Percentiles rank a stretch among this genome's conserved stretches.
Conservation (phyloP, 2,113 vertebrate genomes). For the Isurus oxyrinchus region DNA sequence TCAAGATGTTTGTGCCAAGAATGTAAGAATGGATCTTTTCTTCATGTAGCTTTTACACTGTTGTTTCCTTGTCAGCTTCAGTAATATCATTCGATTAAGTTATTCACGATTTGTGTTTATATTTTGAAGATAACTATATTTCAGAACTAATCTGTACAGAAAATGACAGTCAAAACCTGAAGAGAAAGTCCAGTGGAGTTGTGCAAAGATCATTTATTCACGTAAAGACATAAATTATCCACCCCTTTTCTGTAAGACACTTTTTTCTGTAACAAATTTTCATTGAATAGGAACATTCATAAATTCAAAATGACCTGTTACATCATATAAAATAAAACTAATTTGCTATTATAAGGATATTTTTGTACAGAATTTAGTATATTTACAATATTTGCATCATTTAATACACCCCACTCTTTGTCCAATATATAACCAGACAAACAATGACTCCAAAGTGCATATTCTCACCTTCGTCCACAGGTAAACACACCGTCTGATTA, state of each 20-base stretch:
- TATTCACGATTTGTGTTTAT: not conserved
- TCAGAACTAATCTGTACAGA: not conserved
- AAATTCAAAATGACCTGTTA: conserved; percentile 51
- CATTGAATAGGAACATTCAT: conserved; percentile 56
- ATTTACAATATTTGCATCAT: conserved; percentile 18
- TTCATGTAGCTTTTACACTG: not conserved
- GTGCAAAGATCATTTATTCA: conserved; percentile 42
- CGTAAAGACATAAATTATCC: conserved; percentile 47
- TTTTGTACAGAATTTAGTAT: conserved; percentile 32
- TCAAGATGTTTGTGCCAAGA: not conserved
- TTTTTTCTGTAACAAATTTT: conserved; percentile 54
- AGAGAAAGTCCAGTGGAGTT: not conserved
- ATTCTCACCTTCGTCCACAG: not conserved
- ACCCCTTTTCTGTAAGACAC: conserved; percentile 50
- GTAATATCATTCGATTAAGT: not conserved
- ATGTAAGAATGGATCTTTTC: not conserved
- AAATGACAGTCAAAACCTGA: not conserved
- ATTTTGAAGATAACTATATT: not conserved
- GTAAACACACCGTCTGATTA: not conserved
- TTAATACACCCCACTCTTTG: not conserved
- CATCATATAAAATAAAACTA: conserved; percentile 59
- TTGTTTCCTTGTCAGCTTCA: not conserved
- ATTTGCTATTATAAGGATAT: conserved; percentile 40
- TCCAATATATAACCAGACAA: not conserved
- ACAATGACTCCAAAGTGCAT: conserved; percentile 32